Base-by-base conservation (phyloP, 1,140 invertebrate genomes). In the Drosophila bifasciata region DNA sequence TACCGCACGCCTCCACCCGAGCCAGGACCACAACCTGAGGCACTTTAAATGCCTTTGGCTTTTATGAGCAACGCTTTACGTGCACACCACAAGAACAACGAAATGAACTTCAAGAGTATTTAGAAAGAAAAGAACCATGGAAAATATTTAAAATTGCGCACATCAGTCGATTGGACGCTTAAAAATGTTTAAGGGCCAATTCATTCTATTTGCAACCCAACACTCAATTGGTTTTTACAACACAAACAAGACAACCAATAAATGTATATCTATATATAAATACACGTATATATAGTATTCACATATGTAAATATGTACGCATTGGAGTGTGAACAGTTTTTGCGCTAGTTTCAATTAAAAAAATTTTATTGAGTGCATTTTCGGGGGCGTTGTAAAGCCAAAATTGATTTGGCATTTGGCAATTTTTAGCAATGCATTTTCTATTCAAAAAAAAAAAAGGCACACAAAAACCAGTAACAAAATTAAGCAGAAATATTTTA, bases 21-120 rank as follows among this genome's bases (percentile, higher is more conserved):
- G 5, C 5, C 50, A 23, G 46, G 19, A 19, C 40, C 40, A 28
- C 44, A 36, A 36, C 32, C 32, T 36, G 32, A 36, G 32, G 32
- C 69, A 64, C 51, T 75, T 62, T 64, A 74, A 74, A 74, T 73
- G 70, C 69, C 69, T 73, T 73, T 73, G 50, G 68, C 58, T 72
- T 73, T 73, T 73, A 73, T 55, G 44, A 40, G 59, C 59, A 23
- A 13, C 19, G 39, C 41, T 56, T 50, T 63, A 53, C 58, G 57
- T 50, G 43, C 58, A 39, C 32, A 39, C 32, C 9, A 17, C 39
- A 67, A 39, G 45, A 44, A 36, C 23, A 40, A 63, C 25, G 43
- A 43, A 73, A 73, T 43, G 32, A 53, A 36, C 50, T 63, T 51
- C 23, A 45, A n/a, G 59, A 19, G 15, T 67, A 49, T 57, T 69